phyloP scores from a whole-genome alignment of 2,888 invertebrate genomes.

The Rotaria magnacalcarata region DNA sequence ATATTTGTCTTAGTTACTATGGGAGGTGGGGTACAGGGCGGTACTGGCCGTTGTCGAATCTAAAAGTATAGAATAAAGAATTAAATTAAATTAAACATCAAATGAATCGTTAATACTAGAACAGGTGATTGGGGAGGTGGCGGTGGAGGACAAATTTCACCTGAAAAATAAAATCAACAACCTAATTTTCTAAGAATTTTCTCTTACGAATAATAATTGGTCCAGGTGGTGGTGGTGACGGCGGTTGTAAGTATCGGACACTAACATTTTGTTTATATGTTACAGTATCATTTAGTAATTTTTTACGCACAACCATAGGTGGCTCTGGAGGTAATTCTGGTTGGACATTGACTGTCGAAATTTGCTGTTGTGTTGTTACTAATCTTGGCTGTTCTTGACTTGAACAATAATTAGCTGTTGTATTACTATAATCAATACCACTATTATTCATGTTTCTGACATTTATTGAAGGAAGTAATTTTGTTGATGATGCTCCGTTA shows the following conservation, averaged over 20 bases:
- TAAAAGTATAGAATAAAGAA: not conserved
- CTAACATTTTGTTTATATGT: not conserved
- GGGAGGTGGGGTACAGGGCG: not conserved
- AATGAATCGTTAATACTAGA: not conserved
- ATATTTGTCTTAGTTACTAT: not conserved
- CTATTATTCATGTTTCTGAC: not conserved
- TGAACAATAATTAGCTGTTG: not conserved
- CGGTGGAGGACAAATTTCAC: constrained; percentile 5
- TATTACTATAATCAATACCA: not conserved
- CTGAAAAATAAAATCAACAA: not conserved
- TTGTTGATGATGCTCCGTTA: not conserved
- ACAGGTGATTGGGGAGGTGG: not conserved
- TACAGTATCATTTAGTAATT: not conserved
- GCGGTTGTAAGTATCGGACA: not conserved
- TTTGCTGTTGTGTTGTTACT: not conserved
- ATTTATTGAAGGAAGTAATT: not conserved
- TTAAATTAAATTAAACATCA: not conserved
- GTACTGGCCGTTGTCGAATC: not conserved
- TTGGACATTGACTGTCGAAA: not conserved
- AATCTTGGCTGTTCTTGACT: not conserved
- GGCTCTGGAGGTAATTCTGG: not conserved
- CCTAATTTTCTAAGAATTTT: not conserved
- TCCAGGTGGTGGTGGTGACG: not conserved
- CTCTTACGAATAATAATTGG: not conserved
- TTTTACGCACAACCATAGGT: not conserved